Percentiles rank a stretch among this genome's conserved stretches.
Evolutionary conservation across 2,888 invertebrate species (phyloP).

Genomic region (Aquatica leii): DNA sequence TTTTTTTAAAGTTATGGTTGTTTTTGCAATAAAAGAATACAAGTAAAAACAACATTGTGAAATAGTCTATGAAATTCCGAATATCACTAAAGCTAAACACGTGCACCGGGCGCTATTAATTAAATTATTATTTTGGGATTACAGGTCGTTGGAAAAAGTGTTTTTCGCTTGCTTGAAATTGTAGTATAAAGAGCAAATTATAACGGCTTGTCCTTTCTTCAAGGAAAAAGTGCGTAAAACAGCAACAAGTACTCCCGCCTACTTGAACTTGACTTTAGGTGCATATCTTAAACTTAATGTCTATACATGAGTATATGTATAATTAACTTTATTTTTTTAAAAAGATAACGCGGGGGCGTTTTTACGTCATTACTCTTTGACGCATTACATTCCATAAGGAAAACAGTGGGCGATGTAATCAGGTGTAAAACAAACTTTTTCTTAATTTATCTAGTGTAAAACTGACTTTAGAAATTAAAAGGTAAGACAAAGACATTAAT

Average conservation of each 20-base stretch:
- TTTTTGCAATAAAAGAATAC: background rate
- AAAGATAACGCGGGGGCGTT: slow-evolving; percentile 46
- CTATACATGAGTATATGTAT: too few species aligned
- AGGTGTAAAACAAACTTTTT: slow-evolving; percentile 41
- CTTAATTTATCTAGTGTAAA: slow-evolving; percentile 25
- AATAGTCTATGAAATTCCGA: background rate
- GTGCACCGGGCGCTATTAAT: slow-evolving; percentile 31
- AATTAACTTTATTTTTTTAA: slow-evolving; percentile 37
- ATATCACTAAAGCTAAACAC: slow-evolving; percentile 32
- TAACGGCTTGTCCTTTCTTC: too few species aligned
- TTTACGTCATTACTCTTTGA: slow-evolving; percentile 48
- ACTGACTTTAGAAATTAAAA: slow-evolving; percentile 7
- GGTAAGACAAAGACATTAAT: slow-evolving; percentile 20
- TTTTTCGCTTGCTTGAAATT: too few species aligned
- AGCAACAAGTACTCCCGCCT: slow-evolving; percentile 29
- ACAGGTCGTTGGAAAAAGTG: slow-evolving; percentile 5
- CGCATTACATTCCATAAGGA: slow-evolving; percentile 48
- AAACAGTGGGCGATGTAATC: slow-evolving; percentile 42
- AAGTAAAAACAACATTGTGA: background rate
- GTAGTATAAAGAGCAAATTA: too few species aligned
- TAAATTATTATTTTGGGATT: slow-evolving; percentile 30
- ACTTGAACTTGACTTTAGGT: slow-evolving; percentile 32
- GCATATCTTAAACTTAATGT: slow-evolving; percentile 21
- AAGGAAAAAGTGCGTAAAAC: too few species aligned
- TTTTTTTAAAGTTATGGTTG: background rate